Evolutionary conservation across 2,113 vertebrate species (phyloP), one percentile per base, ranked within the genome.

Genomic region (Cnemophilus loriae): DNA sequence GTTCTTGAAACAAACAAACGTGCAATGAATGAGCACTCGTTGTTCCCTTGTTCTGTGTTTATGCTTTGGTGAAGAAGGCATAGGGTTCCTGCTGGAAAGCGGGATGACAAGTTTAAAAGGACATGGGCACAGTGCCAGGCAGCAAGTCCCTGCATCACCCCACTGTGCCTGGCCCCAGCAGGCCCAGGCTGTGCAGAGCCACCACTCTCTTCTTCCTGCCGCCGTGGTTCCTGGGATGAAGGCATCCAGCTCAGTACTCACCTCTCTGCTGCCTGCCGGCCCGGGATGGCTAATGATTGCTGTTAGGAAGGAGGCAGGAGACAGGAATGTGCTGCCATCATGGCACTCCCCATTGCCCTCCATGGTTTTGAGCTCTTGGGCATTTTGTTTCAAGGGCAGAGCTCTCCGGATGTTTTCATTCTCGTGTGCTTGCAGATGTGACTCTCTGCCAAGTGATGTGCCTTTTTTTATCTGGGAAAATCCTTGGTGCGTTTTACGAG

Each of bases 281-380:
- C 13, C 0, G 0, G 42, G 32, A 47, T 16, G 22, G 37, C 8
- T 19, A 2, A 41, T 4, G 23, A 12, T 3, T n/a, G 53, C 44
- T 27, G 57, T 33, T 41, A 44, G 41, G 71, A 78, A 73, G 39
- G 37, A 74, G 73, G 32, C 55, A 44, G 56, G 41, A 2, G 4
- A 22, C 13, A 13, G 35, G 24, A 47, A 73, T 1, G 0, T 1
- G 4, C 49, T 3, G 2, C 70, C 73, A 6, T 42, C 6, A 0
- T 1, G 2, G 63, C 20, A n/a, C 46, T 46, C 33, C 13, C 33
- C 6, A 0, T 75, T 59, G 22, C 28, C 35, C 27, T 41, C 52
- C n/a, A 3, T 27, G 16, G 3, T 57, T 87, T 63, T 16, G 47
- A 71, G 65, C 30, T 87, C 86, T 47, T 0, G 4, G 65, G 24